A percentile compares a stretch with the other conserved stretches of the same genome.
These are phyloP conservation scores for Drosophila lowei DNA, from an alignment of 1,140 invertebrate species.

Conservation along the genomic window DNA sequence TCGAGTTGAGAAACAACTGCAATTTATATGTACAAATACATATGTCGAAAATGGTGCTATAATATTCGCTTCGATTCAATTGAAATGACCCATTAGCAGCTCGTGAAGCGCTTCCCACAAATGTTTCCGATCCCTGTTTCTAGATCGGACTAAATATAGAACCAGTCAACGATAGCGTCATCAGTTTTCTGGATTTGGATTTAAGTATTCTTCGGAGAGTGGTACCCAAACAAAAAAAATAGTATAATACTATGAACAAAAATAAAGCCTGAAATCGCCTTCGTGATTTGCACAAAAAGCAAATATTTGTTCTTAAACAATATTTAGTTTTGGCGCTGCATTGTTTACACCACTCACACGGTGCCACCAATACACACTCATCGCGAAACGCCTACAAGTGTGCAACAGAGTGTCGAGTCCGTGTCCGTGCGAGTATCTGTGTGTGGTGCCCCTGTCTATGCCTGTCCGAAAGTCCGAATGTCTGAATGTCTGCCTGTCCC, in stretches of 20 bases:
- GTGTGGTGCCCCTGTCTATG: too few species aligned
- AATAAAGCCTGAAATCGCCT: slow-evolving; percentile 36
- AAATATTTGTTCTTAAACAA: slow-evolving; percentile 82
- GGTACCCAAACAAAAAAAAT: slow-evolving; percentile 12
- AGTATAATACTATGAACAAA: slow-evolving; percentile 9
- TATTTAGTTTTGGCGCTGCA: slow-evolving; percentile 78
- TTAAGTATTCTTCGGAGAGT: slow-evolving; percentile 7
- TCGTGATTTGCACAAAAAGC: slow-evolving; percentile 66
- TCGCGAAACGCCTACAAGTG: slow-evolving; percentile 10
- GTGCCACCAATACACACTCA: slow-evolving; percentile 6
- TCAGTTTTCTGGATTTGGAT: slow-evolving; percentile 27
- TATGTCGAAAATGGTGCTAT: slow-evolving; percentile 34
- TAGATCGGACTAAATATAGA: slow-evolving; percentile 61
- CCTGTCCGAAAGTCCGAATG: slow-evolving; percentile 12
- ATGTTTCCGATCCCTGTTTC: slow-evolving; percentile 16
- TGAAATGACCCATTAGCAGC: slow-evolving; percentile 79
- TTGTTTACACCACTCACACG: slow-evolving; percentile 64
- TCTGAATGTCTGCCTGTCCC: slow-evolving; percentile 17
- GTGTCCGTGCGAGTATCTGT: slow-evolving; percentile 4
- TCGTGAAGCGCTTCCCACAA: slow-evolving; percentile 70
- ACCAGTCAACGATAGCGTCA: slow-evolving; percentile 65
- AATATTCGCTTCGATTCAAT: slow-evolving; percentile 48
- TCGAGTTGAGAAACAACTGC: slow-evolving; percentile 9
- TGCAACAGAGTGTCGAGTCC: slow-evolving; percentile 54
- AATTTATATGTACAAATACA: slow-evolving; percentile 16